These are phyloP conservation scores for Pemphredon lugubris DNA, from an alignment of 2,888 invertebrate genomes.

Conservation along the genomic window DNA sequence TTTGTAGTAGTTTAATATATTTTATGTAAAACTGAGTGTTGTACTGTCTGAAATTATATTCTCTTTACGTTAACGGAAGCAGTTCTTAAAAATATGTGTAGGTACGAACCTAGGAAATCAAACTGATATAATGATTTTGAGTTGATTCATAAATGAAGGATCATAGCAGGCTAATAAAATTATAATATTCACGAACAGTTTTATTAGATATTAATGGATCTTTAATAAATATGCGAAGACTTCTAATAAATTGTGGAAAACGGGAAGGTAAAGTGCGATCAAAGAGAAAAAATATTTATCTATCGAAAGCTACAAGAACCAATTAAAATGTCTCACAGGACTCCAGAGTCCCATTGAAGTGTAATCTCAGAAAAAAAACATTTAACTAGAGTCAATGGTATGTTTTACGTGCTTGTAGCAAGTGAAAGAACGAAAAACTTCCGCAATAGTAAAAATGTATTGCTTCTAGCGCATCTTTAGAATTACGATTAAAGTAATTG, in stretches of 20 bases:
- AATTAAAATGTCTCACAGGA: too few relatives aligned
- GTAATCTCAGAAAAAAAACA: conserved; percentile 11
- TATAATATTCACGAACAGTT: background rate
- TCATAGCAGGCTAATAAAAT: too few relatives aligned
- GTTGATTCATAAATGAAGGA: conserved; percentile 13
- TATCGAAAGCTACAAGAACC: too few relatives aligned
- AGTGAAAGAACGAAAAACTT: conserved; percentile 28
- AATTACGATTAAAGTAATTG: conserved; percentile 25
- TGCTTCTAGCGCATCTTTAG: conserved; percentile 31
- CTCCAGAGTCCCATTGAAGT: too few relatives aligned
- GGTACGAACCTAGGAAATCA: conserved; percentile 10
- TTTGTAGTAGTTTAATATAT: conserved; percentile 38
- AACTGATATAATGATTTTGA: conserved; percentile 8
- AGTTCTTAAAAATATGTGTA: conserved; percentile 10
- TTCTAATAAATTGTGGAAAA: conserved; percentile 8
- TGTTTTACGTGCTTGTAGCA: conserved; percentile 15
- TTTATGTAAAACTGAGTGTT: conserved; percentile 46
- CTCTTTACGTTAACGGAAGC: conserved; percentile 3
- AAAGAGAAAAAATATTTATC: too few relatives aligned
- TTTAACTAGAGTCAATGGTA: conserved; percentile 6
- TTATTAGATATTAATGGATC: background rate
- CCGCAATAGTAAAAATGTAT: conserved; percentile 40
- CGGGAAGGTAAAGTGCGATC: too few relatives aligned
- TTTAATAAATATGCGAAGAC: conserved; percentile 6
- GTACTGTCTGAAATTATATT: conserved; percentile 43